Conservation (phyloP, 2,113 vertebrate genomes). For the Clinocottus analis region DNA sequence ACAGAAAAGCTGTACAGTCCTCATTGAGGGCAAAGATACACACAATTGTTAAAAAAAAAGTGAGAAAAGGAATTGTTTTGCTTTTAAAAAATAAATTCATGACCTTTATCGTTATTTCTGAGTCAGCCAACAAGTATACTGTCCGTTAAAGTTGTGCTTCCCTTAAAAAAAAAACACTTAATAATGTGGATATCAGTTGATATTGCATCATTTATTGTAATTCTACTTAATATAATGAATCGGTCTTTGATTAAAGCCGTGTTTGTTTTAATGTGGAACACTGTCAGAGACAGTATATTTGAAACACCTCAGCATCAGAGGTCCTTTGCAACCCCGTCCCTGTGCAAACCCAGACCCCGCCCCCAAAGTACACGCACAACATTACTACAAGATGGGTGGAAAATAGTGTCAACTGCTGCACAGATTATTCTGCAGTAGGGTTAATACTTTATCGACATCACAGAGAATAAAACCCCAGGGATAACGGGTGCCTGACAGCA, state of each 20-base stretch:
- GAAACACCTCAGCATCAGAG: slow-evolving; percentile 52
- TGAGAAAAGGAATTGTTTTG: slow-evolving; percentile 63
- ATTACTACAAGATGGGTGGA: slow-evolving; percentile 53
- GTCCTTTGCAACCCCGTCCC: slow-evolving; percentile 47
- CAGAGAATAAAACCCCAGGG: slow-evolving; percentile 30
- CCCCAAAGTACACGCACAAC: slow-evolving; percentile 50
- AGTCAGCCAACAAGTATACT: slow-evolving; percentile 60
- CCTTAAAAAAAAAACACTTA: slow-evolving; percentile 70
- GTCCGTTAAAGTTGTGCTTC: slow-evolving; percentile 81
- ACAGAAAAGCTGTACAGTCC: slow-evolving; percentile 89
- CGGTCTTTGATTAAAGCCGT: slow-evolving; percentile 47
- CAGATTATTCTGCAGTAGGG: slow-evolving; percentile 35
- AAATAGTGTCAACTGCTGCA: slow-evolving; percentile 36
- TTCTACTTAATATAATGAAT: slow-evolving; percentile 42
- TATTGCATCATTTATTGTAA: slow-evolving; percentile 58
- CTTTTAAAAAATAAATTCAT: slow-evolving; percentile 64
- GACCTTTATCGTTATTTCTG: slow-evolving; percentile 75
- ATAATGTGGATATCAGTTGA: slow-evolving; percentile 69
- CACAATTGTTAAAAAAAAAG: slow-evolving; percentile 85
- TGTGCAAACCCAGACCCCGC: slow-evolving; percentile 48
- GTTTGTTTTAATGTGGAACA: slow-evolving; percentile 54
- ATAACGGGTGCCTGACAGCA: slow-evolving; percentile 1
- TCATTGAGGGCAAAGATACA: slow-evolving; percentile 97
- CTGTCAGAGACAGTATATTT: slow-evolving; percentile 64
- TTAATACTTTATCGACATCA: slow-evolving; percentile 23